These are phyloP conservation scores for Melanchra persicariae DNA, from an alignment of 2,888 invertebrate genomes.

Conservation along the genomic window DNA sequence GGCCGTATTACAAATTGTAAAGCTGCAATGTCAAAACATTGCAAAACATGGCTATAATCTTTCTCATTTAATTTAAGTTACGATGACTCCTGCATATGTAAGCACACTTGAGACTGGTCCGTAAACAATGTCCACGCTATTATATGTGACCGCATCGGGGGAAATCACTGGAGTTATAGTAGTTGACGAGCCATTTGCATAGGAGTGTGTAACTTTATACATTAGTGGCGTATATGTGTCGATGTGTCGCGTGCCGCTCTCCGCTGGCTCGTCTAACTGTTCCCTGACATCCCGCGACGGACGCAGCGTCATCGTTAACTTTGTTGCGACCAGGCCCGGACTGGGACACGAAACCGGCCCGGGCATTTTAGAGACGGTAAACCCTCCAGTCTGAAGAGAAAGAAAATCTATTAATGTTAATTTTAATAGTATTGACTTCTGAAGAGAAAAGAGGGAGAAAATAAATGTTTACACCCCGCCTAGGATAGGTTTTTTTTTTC, in stretches of 20 bases:
- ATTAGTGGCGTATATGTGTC: conserved; percentile 36
- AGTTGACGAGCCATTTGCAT: conserved; percentile 52
- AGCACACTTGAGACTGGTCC: conserved; percentile 31
- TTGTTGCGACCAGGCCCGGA: too few relatives aligned
- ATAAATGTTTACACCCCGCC: too few relatives aligned
- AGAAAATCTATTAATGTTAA: too few relatives aligned
- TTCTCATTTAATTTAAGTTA: conserved; percentile 50
- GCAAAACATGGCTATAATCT: conserved; percentile 45
- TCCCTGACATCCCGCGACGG: conserved; percentile 39
- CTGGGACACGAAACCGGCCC: too few relatives aligned
- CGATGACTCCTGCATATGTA: conserved; percentile 36
- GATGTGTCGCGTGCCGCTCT: conserved; percentile 47
- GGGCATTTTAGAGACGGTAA: too few relatives aligned
- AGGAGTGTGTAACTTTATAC: conserved; percentile 63
- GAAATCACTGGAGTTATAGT: conserved; percentile 60
- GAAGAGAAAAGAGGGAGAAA: too few relatives aligned
- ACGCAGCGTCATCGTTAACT: conserved; percentile 54
- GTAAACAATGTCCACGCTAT: conserved; percentile 55
- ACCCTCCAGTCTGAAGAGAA: too few relatives aligned
- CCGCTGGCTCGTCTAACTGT: conserved; percentile 57
- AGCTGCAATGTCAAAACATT: conserved; percentile 36
- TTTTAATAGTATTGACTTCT: too few relatives aligned
- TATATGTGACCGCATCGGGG: conserved; percentile 52
- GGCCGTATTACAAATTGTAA: conserved; percentile 28
- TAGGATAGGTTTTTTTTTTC: too few relatives aligned